Conservation (phyloP, 2,888 invertebrate genomes). For the Notocelia uddmanniana region DNA sequence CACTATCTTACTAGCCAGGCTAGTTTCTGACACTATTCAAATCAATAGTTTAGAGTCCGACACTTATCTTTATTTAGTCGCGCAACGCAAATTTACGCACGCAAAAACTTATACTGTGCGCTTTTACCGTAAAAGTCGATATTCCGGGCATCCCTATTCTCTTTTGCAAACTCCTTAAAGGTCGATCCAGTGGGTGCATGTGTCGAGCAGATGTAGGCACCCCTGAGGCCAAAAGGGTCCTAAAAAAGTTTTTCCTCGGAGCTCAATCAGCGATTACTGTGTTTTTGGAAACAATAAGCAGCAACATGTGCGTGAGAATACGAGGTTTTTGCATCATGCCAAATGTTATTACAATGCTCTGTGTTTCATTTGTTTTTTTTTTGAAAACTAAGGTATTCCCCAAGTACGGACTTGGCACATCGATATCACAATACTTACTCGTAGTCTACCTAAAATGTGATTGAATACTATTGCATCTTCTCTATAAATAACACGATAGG, state of each 20-base stretch:
- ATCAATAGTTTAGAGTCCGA: too few relatives aligned
- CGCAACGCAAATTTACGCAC: too few relatives aligned
- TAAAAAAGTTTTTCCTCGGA: constrained; percentile 60
- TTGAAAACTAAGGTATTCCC: not conserved
- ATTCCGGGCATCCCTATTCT: constrained; percentile 56
- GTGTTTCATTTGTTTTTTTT: not conserved
- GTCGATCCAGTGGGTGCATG: constrained; percentile 74
- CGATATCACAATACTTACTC: too few relatives aligned
- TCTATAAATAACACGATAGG: too few relatives aligned
- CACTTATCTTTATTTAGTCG: too few relatives aligned
- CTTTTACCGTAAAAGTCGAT: constrained; percentile 43
- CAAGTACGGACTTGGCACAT: not conserved
- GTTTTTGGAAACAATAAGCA: constrained; percentile 69
- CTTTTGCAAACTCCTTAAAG: constrained; percentile 73
- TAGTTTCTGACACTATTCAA: too few relatives aligned
- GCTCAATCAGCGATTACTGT: constrained; percentile 60
- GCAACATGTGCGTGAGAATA: constrained; percentile 45
- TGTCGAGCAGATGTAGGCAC: constrained; percentile 76
- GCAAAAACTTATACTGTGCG: too few relatives aligned
- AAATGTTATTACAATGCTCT: not conserved
- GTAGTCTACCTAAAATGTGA: too few relatives aligned
- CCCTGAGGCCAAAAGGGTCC: constrained; percentile 61
- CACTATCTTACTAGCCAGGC: too few relatives aligned
- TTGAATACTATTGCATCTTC: too few relatives aligned
- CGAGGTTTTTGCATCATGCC: constrained; percentile 7